Conservation (phyloP, 1,140 invertebrate genomes). For the Drosophila erecta region DNA sequence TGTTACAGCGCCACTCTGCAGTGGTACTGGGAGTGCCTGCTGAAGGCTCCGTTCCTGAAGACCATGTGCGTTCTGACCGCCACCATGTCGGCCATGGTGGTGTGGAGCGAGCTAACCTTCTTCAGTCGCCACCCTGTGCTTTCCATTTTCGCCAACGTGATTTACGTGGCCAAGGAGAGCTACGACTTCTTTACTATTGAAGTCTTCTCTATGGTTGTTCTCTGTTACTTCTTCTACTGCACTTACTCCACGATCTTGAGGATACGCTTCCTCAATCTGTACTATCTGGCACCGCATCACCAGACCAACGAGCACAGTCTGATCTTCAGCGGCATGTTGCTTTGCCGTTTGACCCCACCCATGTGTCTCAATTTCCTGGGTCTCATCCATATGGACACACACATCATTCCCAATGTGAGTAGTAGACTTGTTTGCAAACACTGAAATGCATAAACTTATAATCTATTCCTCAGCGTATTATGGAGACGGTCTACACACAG, state of each 20-base stretch:
- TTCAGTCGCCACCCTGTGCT: constrained; percentile 96
- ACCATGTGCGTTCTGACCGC: constrained; percentile 90
- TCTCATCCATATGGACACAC: constrained; percentile 98
- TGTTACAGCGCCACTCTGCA: constrained; percentile 90
- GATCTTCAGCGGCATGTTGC: constrained; percentile 98
- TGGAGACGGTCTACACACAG: constrained; percentile 86
- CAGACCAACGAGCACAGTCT: constrained; percentile 99
- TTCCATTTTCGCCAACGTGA: constrained; percentile 97
- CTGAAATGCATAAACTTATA: too few relatives aligned
- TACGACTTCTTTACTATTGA: constrained; percentile 98
- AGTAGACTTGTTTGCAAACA: not conserved
- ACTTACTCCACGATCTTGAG: constrained; percentile 99
- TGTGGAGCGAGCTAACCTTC: constrained; percentile 99
- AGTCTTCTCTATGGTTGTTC: constrained; percentile 94
- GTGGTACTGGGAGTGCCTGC: constrained; percentile 97
- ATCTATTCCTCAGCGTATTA: constrained; percentile 51
- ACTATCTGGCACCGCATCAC: constrained; percentile 98
- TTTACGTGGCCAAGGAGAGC: constrained; percentile 91
- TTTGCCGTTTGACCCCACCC: constrained; percentile 98
- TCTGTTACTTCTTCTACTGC: constrained; percentile 98
- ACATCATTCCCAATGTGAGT: constrained; percentile 91
- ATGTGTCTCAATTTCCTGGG: constrained; percentile 99
- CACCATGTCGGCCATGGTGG: constrained; percentile 94
- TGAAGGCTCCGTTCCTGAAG: constrained; percentile 91
- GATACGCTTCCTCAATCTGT: constrained; percentile 97